Percentiles rank a stretch among this genome's conserved stretches.
Evolutionary conservation across 2,888 invertebrate species (phyloP).

Genomic region (Oscheius onirici): DNA sequence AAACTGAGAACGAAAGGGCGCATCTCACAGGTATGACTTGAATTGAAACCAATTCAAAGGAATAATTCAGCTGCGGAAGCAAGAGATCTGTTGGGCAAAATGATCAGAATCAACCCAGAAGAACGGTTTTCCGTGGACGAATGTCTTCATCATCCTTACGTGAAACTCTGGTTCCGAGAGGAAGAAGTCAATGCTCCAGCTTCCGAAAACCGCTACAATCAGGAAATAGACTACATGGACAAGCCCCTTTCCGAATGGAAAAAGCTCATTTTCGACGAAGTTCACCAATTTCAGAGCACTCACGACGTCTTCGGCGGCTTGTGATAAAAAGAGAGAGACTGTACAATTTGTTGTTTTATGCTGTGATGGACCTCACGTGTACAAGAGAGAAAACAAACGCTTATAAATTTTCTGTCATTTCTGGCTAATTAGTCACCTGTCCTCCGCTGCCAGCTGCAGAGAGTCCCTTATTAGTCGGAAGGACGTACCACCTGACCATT

Average conservation of each 20-base stretch:
- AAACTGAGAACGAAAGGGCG: slow-evolving; percentile 52
- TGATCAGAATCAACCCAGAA: slow-evolving; percentile 98
- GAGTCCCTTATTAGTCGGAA: not conserved
- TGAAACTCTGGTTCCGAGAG: slow-evolving; percentile 91
- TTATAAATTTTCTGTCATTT: too few species aligned
- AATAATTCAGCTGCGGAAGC: slow-evolving; percentile 82
- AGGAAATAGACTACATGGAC: slow-evolving; percentile 96
- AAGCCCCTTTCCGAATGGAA: slow-evolving; percentile 99
- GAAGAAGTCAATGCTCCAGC: slow-evolving; percentile 95
- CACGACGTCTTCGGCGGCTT: slow-evolving; percentile 73
- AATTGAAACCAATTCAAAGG: too few species aligned
- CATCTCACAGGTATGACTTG: slow-evolving; percentile 52
- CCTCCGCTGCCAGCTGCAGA: too few species aligned
- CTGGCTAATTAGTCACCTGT: too few species aligned
- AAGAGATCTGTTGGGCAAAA: slow-evolving; percentile 92
- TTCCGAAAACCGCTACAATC: slow-evolving; percentile 91
- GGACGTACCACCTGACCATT: not conserved
- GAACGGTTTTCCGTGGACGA: slow-evolving; percentile 97
- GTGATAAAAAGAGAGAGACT: slow-evolving; percentile 7
- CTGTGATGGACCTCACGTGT: slow-evolving; percentile 25
- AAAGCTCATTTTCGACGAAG: slow-evolving; percentile 95
- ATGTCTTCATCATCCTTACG: slow-evolving; percentile 94
- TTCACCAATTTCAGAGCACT: slow-evolving; percentile 89
- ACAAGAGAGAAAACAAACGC: slow-evolving; percentile 16
- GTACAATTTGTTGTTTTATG: slow-evolving; percentile 16